Percentiles rank a stretch among this genome's conserved stretches.
Evolutionary conservation across 2,888 invertebrate species (phyloP).

Genomic region (Synanthedon andrenaeformis): DNA sequence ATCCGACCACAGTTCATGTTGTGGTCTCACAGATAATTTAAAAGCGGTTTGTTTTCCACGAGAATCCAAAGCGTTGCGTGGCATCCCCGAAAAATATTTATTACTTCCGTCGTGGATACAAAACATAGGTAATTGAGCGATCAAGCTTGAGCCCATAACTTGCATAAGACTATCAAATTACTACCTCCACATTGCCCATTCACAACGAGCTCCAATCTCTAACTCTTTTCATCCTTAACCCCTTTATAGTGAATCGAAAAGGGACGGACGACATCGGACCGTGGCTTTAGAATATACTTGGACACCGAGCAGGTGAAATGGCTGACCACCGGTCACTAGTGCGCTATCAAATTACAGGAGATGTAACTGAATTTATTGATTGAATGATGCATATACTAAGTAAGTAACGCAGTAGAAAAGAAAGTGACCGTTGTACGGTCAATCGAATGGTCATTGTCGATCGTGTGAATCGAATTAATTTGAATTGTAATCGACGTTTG

Average conservation of each 20-base stretch:
- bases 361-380: conserved; percentile 42
- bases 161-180: conserved; percentile 53
- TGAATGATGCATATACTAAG: conserved; percentile 31
- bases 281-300: conserved; percentile 11
- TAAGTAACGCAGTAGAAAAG: conserved; percentile 46
- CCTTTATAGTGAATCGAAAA: conserved; percentile 9
- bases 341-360: conserved; percentile 48
- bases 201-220: conserved; percentile 15
- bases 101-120: conserved; percentile 50
- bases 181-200: conserved; percentile 38
- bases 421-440: conserved; percentile 34
- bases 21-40: too few species aligned
- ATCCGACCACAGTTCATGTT: too few species aligned
- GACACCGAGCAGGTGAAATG: conserved; percentile 39
- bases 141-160: conserved; percentile 48
- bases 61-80: too few species aligned
- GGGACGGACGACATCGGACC: conserved; percentile 17
- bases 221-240: conserved; percentile 15
- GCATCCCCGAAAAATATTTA: conserved; percentile 32
- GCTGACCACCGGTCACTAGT: conserved; percentile 56
- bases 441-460: conserved; percentile 37
- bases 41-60: too few species aligned
- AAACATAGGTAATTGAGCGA: conserved; percentile 61
- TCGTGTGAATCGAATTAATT: conserved; percentile 55
- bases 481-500: conserved; percentile 47